A percentile compares a stretch with the other conserved stretches of the same genome.
These are phyloP conservation scores for Trichonephila clavata DNA, from an alignment of 1,140 invertebrate genomes.

Conservation along the genomic window DNA sequence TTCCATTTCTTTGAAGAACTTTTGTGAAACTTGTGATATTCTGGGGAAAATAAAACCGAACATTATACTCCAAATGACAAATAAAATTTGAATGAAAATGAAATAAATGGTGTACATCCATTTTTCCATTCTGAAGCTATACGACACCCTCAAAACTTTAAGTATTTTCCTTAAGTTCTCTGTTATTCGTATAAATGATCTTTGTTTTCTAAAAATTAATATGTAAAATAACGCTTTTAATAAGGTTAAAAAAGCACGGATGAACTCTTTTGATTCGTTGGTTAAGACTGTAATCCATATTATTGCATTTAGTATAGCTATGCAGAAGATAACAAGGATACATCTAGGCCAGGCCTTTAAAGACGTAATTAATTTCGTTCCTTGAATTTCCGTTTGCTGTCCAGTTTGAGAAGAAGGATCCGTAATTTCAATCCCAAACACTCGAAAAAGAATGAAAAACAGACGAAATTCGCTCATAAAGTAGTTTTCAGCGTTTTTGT, in stretches of 20 bases:
- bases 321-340: too few species aligned
- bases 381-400: too few species aligned
- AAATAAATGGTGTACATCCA: not conserved
- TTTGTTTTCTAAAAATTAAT: not conserved
- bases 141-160: not conserved
- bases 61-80: not conserved
- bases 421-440: too few species aligned
- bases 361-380: too few species aligned
- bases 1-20: not conserved
- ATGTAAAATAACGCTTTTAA: not conserved
- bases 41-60: not conserved
- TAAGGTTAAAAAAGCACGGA: not conserved
- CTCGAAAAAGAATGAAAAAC: too few species aligned
- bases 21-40: not conserved
- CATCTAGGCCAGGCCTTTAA: too few species aligned
- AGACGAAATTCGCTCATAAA: too few species aligned
- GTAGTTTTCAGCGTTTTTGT: too few species aligned
- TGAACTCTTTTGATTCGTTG: not conserved
- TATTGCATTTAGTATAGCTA: not conserved
- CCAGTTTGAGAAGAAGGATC: too few species aligned
- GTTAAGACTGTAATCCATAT: too few species aligned
- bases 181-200: not conserved
- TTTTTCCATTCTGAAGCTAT: not conserved
- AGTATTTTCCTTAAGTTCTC: not conserved
- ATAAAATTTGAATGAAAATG: not conserved